Base-by-base conservation (phyloP, 2,797 vertebrate genomes). In the Typhlichthys subterraneus region DNA sequence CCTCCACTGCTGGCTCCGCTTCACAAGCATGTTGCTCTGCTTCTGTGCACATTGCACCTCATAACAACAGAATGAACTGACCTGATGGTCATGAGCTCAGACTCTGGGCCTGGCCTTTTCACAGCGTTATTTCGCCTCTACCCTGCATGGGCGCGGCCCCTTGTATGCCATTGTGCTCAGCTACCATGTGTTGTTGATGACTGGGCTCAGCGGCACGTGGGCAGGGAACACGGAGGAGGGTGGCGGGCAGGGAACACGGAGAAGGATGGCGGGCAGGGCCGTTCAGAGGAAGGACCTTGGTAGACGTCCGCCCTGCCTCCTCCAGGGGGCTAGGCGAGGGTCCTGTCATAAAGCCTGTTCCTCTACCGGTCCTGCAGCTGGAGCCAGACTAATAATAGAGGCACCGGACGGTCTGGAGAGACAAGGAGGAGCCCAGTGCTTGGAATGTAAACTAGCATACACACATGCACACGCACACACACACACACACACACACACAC, bases 181-280 rank as follows among this genome's bases (percentile, higher is more conserved):
- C 61, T 73, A 68, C 75, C 73, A 85, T 89, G 79, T 78, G 84
- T 86, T 87, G 87, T 83, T 86, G 83, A 87, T 85, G 84, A 81
- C 70, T 29, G 57, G 33, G 45, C 48, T 51, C 53, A 51, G 42
- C 61, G 38, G 33, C 52, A 55, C 29, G 13, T 29, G 12, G 38
- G 29, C 12, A 6, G 29, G 29, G 51, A 71, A 81, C 53, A 15
- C 81, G 69, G 71, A 79, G 67, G 82, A 83, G 74, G 78, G 78
- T 63, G 77, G 70, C 13, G 63, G 19, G 19, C 19, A 68, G 63
- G 59, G 33, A 5, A 33, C 33, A 33, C 4, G 33, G 5, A 38
- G 33, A 38, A 6, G 1, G 33, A 1, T 38, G 33, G 33, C 2
- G 63, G 77, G 72, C 13, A 62, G 70, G 67, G 60, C 59, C 54